Base-by-base conservation (phyloP, 1,140 invertebrate genomes). In the Camponotus floridanus region DNA sequence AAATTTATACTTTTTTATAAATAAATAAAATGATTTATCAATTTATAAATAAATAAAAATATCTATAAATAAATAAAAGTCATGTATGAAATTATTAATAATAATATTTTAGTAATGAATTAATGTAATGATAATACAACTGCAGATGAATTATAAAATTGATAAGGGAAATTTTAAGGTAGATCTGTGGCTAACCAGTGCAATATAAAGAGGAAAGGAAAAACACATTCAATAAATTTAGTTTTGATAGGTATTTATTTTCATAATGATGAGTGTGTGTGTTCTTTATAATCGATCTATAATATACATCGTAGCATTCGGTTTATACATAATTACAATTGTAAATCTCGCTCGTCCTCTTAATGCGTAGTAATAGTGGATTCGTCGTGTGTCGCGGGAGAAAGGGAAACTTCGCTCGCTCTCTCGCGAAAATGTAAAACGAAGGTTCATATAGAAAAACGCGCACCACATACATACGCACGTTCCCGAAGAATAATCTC, bases 261-360 rank as follows among this genome's bases (percentile, higher is more conserved):
- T 94, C 91, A 93, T 95, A 94, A 94, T 95, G 92, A 95, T 95
- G 94, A 94, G 76, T 79, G 76, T 42, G 65, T 65, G 92, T 94
- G 94, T 94, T 94, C 92, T 94, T 94, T 94, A 95, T 95, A 95
- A 95, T 95, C 93, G 94, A 94, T 95, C 94, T 95, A 95, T 95
- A 95, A 95, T 95, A 95, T 95, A 95, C 94, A 95, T 94, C 93
- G 93, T 95, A 95, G 94, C 94, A 92, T 94, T 95, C 92, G 88
- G 91, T 95, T 94, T 95, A 94, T 95, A 95, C 94, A 94, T 95
- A 95, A 95, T 95, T 95, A 95, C 94, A 95, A 92, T 94, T 93
- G 93, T 94, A 95, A 92, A 94, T 94, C 91, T 93, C 87, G 88
- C 91, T 93, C 92, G 88, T 51, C 15, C 89, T 76, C 91, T 94